Evolutionary conservation across 2,113 vertebrate genomes (phyloP).

Genomic region (Morone saxatilis): DNA sequence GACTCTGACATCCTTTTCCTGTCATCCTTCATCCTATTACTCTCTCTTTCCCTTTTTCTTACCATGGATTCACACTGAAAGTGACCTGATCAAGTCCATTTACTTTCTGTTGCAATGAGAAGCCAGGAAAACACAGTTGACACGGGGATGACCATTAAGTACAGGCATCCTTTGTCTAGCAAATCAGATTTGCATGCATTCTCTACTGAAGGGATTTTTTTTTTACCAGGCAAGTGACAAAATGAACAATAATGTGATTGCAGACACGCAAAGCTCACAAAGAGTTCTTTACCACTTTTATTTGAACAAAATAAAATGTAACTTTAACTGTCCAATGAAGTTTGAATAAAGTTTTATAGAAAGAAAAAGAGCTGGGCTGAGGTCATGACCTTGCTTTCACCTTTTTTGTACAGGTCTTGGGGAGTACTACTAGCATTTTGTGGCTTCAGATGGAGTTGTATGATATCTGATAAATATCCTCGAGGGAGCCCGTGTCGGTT

Average conservation of each 20-base stretch:
- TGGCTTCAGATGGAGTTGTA: neutral
- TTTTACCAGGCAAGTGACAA: slow-evolving; percentile 6
- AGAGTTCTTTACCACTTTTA: neutral
- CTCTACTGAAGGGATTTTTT: neutral
- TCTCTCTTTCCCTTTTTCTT: neutral
- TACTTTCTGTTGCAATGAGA: neutral
- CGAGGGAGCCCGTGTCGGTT: neutral
- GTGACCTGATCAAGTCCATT: slow-evolving; percentile 5
- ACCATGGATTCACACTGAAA: neutral
- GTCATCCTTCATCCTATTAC: slow-evolving; percentile 4
- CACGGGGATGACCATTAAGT: slow-evolving; percentile 12
- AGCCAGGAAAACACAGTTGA: neutral
- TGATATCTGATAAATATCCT: neutral
- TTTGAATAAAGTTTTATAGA: neutral
- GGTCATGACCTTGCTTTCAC: neutral
- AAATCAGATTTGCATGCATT: slow-evolving; percentile 20
- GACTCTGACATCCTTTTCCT: neutral
- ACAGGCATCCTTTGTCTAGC: neutral
- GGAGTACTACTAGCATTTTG: neutral
- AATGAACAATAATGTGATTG: slow-evolving; percentile 17
- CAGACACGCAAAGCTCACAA: neutral
- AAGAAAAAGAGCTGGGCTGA: too few species aligned
- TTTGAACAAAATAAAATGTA: neutral
- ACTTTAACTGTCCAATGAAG: neutral
- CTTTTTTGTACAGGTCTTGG: neutral